Evolutionary conservation across 2,113 vertebrate genomes (phyloP), one percentile per base, ranked within the genome.

Genomic region (Talpa occidentalis): DNA sequence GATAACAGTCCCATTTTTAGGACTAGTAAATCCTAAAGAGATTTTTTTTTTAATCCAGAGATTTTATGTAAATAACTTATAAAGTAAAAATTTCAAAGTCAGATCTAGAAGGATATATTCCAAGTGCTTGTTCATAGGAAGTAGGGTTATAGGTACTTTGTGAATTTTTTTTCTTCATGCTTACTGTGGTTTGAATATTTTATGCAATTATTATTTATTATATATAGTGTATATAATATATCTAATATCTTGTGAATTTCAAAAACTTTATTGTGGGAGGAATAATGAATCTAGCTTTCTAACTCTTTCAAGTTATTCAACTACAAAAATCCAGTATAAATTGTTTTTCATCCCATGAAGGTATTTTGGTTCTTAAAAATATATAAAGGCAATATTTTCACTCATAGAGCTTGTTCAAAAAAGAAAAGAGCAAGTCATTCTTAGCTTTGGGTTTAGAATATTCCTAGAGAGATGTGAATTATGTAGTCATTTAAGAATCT

Each of bases 51-150:
- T n/a, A n/a, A n/a, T 9, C 3, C 42, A 60, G 76, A 96, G 83
- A 93, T 87, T 88, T 95, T 56, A 91, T 42, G 64, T 64, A 90
- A 84, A 94, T 88, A 88, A 94, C 79, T 70, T 11, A 73, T 88
- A 54, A 94, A 74, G 24, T 32, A 60, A 79, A 60, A 47, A 74
- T 22, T 88, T 88, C 60, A 76, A 95, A 91, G 35, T 88, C 59
- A 94, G 22, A 95, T 21, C 24, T 88, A 82, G n/a, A 78, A 90
- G 44, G 26, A 54, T 85, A 64, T 88, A 92, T 81, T 95, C 11
- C 30, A 64, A 87, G 17, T 83, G 21, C 49, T 77, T 83, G 60
- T 90, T 79, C 30, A 70, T 47, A 86, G 52, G n/a, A 88, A 7
- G 52, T 35, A 85, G 64, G n/a, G 42, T 67, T 67, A 88, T 11